These are phyloP conservation scores for Hirundo rustica DNA, from an alignment of 2,797 vertebrate genomes.

Conservation along the genomic window DNA sequence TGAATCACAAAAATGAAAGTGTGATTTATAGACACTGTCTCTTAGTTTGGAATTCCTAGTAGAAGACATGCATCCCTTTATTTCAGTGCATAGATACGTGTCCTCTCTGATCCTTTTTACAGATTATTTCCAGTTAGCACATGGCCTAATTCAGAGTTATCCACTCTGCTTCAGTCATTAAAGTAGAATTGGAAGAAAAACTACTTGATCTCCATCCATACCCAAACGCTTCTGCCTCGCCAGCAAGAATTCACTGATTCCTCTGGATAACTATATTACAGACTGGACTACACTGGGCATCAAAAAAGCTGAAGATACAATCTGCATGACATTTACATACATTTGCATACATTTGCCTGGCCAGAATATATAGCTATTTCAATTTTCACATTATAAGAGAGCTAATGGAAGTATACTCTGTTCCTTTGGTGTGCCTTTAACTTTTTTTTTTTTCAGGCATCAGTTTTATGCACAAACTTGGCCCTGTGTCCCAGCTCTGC, in stretches of 20 bases:
- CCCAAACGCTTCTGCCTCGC: conserved; percentile 28
- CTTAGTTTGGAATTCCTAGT: conserved; percentile 4
- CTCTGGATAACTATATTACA: conserved; percentile 56
- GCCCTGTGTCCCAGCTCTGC: not conserved
- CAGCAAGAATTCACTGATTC: conserved; percentile 64
- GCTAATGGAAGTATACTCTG: not conserved
- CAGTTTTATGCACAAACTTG: not conserved
- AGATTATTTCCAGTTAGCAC: conserved; percentile 36
- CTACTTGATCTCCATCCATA: conserved; percentile 45
- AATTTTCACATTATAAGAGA: conserved; percentile 54
- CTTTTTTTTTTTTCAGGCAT: not conserved
- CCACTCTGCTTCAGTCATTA: conserved; percentile 35
- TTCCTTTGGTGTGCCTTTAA: not conserved
- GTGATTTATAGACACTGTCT: not conserved
- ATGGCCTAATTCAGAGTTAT: conserved; percentile 28
- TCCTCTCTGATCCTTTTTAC: conserved; percentile 28
- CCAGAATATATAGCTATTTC: conserved; percentile 52
- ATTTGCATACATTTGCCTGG: conserved; percentile 53
- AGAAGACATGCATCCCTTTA: conserved; percentile 3
- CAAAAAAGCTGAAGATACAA: conserved; percentile 68
- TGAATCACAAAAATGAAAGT: not conserved
- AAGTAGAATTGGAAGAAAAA: conserved; percentile 48
- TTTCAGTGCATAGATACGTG: conserved; percentile 2
- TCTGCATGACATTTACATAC: conserved; percentile 68
- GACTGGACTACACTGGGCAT: conserved; percentile 51